Base-by-base conservation (phyloP, 2,888 invertebrate species). In the Nemoura dubitans region DNA sequence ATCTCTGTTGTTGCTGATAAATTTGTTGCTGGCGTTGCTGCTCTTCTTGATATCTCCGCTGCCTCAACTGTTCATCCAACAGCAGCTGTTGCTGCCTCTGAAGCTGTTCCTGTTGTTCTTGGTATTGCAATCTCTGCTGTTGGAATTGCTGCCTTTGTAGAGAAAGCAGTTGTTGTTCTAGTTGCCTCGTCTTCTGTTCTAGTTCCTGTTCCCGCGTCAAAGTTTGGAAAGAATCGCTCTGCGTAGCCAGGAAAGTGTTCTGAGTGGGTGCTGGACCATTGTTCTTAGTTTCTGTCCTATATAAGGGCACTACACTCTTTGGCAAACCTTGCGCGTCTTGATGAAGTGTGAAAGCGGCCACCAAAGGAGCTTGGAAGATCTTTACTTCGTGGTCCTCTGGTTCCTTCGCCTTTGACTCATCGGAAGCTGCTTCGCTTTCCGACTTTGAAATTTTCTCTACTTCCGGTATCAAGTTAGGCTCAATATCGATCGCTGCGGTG, bases 311-410 rank as follows among this genome's bases (percentile, higher is more conserved):
- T 0, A 97, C 96, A 90, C 95, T 95, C 89, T 96, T 95, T 0
- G 97, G 96, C n/a, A 95, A 90, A 0, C 97, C 97, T 36, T 93
- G 93, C 88, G 95, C 95, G 90, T 97, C 97, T 91, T 97, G 95
- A 88, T 97, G 96, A 0, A 97, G 96, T 0, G 97, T 97, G 90
- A 97, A 97, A 0, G 97, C 97, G 0, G 96, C 96, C 0, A 97
- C 95, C 87, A 97, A 90, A 0, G 97, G 97, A 0, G 97, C 97
- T 89, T 95, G 95, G 90, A 95, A 84, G 76, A 84, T 84, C 27
- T 84, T 84, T 21, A 84, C 84, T 76, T 84, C 84, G 27, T 84
- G 84, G 27, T 87, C 87, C 84, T 88, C 88, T 30, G 85, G 78
- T 25, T 86, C 86, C 26, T 87, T 86, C 14, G 36, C 84, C 21